Base-by-base conservation (phyloP, 1,140 invertebrate species). In the Heliconius hewitsoni region DNA sequence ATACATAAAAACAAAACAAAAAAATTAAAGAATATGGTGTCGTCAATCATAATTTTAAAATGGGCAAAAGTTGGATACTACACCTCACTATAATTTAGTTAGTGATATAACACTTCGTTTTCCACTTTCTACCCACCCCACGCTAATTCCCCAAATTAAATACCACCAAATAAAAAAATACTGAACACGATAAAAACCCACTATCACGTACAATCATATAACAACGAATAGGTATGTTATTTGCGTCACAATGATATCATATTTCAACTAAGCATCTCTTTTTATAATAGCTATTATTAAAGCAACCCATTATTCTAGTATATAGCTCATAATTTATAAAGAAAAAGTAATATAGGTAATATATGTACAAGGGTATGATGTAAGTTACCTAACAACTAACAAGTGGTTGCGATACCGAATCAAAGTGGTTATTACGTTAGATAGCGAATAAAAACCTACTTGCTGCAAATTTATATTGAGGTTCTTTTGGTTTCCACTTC, bases 311-410 rank as follows among this genome's bases (percentile, higher is more conserved):
- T 27, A 66, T 66, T 66, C n/a, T 23, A 30, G 9, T 60, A 66
- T 66, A 66, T 66, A 27, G 60, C 30, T 66, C 27, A 30, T 66
- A 30, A 66, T 27, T 66, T 30, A 66, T 30, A 66, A 66, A 66
- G 60, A 30, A 66, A 66, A 66, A 66, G 11, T 66, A 30, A 66
- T 66, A 66, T 16, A 66, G 60, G 60, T 30, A 66, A 66, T 27
- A n/a, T 66, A 66, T 66, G 60, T 23, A 27, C 3, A 23, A 60
- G 42, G 16, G 23, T 66, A 30, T 66, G 27, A 66, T 11, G 60
- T 66, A 66, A 66, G 60, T 66, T 66, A 66, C 23, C 27, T 66
- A 66, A 66, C 60, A 30, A 30, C 9, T 66, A 66, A 66, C 60
- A 66, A 66, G 60, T 30, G 8, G 27, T 30, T 66, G 60, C 60